A percentile compares a stretch with the other conserved stretches of the same genome.
Conservation (phyloP, 1,140 invertebrate genomes). For the Drosophila murphyi region DNA sequence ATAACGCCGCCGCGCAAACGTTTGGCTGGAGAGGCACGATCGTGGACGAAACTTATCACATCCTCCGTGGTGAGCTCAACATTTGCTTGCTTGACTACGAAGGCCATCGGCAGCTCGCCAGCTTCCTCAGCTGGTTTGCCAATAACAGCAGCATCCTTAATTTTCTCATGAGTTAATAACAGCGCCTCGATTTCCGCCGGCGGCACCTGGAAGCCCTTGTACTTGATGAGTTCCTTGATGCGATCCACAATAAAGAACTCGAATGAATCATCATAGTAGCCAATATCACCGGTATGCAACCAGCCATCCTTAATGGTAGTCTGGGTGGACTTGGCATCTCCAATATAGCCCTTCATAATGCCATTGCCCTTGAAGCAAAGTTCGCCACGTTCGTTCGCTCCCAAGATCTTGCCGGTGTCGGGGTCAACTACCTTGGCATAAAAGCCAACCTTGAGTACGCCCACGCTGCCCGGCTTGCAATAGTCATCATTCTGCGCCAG, state of each 20-base stretch:
- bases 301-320: conserved; percentile 89
- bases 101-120: conserved; percentile 89
- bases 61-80: conserved; percentile 85
- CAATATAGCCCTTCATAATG: conserved; percentile 89
- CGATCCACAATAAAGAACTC: conserved; percentile 91
- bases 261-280: conserved; percentile 89
- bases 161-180: conserved; percentile 88
- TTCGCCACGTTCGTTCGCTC: conserved; percentile 88
- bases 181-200: conserved; percentile 92
- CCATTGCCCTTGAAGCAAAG: conserved; percentile 89
- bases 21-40: conserved; percentile 86
- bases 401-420: conserved; percentile 87
- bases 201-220: conserved; percentile 92
- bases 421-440: conserved; percentile 87
- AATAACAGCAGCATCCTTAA: conserved; percentile 91
- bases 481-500: conserved; percentile 83
- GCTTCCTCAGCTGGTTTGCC: conserved; percentile 88
- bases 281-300: conserved; percentile 93
- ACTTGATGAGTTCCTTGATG: conserved; percentile 92
- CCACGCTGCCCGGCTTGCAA: conserved; percentile 87
- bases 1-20: conserved; percentile 87
- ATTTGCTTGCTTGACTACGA: conserved; percentile 86
- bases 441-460: conserved; percentile 87
- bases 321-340: conserved; percentile 87
- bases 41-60: conserved; percentile 86